These are phyloP conservation scores for Taphrorychus bicolor DNA, from an alignment of 2,888 invertebrate genomes.

Conservation along the genomic window DNA sequence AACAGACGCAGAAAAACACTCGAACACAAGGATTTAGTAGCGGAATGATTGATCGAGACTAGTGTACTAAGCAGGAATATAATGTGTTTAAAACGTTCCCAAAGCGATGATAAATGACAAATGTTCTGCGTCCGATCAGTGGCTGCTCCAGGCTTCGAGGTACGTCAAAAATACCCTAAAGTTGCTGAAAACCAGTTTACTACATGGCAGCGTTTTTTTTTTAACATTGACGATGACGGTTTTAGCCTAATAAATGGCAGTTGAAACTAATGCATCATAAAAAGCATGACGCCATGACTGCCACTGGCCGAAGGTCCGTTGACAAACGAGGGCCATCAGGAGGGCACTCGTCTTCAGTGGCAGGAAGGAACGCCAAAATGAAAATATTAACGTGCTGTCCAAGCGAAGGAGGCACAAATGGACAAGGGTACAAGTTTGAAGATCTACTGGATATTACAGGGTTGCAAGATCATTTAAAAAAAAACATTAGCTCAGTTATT, in stretches of 20 bases:
- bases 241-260: not conserved
- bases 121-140: not conserved
- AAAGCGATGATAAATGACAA: slow-evolving; percentile 19
- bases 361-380: not conserved
- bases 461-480: too few species aligned
- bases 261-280: too few species aligned
- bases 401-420: too few species aligned
- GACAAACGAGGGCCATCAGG: slow-evolving; percentile 17
- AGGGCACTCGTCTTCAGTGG: slow-evolving; percentile 11
- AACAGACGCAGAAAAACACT: slow-evolving; percentile 15
- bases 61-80: slow-evolving; percentile 18
- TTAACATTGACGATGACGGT: not conserved
- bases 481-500: too few species aligned
- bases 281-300: too few species aligned
- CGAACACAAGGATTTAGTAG: slow-evolving; percentile 9
- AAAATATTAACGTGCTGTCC: too few species aligned
- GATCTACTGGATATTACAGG: too few species aligned
- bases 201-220: too few species aligned
- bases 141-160: not conserved
- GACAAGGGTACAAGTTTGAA: too few species aligned
- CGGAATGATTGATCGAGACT: slow-evolving; percentile 15
- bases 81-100: slow-evolving; percentile 26
- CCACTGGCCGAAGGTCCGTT: slow-evolving; percentile 1
- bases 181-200: too few species aligned
- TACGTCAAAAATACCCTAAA: not conserved